Evolutionary conservation across 2,113 vertebrate genomes (phyloP).

Genomic region (Bubalus kerabau): DNA sequence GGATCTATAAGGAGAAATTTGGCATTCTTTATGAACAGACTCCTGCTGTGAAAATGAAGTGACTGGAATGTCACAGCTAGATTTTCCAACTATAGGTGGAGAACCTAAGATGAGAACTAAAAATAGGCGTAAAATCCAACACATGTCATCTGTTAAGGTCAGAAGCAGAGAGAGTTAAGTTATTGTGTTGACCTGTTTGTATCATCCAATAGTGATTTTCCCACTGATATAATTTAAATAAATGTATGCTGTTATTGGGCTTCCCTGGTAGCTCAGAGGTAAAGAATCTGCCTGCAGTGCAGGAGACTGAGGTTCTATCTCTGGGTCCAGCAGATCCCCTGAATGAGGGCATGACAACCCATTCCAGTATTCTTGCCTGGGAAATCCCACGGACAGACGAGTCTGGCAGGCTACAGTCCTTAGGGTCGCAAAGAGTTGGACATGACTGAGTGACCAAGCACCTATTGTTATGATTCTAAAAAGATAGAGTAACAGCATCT

Average conservation of each 20-base stretch:
- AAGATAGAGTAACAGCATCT: neutral
- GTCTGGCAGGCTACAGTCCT: neutral
- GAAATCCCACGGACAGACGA: neutral
- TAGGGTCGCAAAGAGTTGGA: neutral
- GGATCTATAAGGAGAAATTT: neutral
- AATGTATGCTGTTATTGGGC: neutral
- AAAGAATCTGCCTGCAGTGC: neutral
- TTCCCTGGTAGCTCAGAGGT: neutral
- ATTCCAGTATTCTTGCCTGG: neutral
- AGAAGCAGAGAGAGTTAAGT: neutral
- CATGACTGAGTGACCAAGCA: neutral
- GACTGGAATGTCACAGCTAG: neutral
- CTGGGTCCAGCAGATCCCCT: neutral
- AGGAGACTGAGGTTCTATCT: neutral
- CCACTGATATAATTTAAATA: neutral
- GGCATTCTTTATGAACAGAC: neutral
- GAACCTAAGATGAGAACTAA: conserved; percentile 28
- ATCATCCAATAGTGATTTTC: neutral
- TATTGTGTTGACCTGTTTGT: neutral
- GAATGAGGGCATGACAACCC: neutral
- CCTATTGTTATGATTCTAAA: neutral
- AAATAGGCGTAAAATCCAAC: conserved; percentile 66
- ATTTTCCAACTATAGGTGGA: conserved; percentile 35
- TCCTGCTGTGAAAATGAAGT: neutral
- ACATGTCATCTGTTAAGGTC: neutral